These are phyloP conservation scores for Nothoprocta perdicaria DNA, from an alignment of 2,113 vertebrate species.

Conservation along the genomic window DNA sequence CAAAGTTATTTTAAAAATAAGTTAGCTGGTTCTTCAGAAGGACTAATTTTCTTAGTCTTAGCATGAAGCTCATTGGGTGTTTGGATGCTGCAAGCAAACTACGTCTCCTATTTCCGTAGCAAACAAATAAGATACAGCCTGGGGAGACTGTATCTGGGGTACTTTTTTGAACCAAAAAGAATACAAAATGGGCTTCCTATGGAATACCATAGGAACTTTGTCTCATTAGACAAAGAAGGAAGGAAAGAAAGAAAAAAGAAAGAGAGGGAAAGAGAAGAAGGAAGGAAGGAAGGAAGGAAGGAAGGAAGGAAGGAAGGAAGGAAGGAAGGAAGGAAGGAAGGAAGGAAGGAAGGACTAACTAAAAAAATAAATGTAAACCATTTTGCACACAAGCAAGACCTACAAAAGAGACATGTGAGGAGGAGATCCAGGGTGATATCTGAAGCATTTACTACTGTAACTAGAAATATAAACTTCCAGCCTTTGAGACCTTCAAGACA, in stretches of 20 bases:
- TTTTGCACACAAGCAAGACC: neutral
- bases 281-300: no score
- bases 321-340: neutral
- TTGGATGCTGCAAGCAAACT: conserved; percentile 39
- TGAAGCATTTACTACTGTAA: neutral
- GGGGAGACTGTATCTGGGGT: neutral
- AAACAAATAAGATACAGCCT: conserved; percentile 37
- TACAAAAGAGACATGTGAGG: fast-evolving
- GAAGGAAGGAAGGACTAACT: neutral
- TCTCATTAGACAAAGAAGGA: conserved; percentile 7
- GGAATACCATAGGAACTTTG: conserved; percentile 43
- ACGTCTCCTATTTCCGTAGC: conserved; percentile 31
- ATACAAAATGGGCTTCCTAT: neutral
- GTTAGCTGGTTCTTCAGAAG: neutral
- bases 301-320: no score
- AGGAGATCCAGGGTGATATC: neutral
- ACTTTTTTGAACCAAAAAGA: conserved; percentile 28
- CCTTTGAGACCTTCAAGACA: neutral
- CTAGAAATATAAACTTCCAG: neutral
- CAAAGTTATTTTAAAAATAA: neutral
- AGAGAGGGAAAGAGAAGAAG: no score
- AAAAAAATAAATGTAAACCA: neutral
- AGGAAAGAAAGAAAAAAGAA: no score
- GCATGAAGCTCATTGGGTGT: neutral
- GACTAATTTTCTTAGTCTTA: neutral